Evolutionary conservation across 2,888 invertebrate species (phyloP).

Genomic region (Scaptomyza tumidula): DNA sequence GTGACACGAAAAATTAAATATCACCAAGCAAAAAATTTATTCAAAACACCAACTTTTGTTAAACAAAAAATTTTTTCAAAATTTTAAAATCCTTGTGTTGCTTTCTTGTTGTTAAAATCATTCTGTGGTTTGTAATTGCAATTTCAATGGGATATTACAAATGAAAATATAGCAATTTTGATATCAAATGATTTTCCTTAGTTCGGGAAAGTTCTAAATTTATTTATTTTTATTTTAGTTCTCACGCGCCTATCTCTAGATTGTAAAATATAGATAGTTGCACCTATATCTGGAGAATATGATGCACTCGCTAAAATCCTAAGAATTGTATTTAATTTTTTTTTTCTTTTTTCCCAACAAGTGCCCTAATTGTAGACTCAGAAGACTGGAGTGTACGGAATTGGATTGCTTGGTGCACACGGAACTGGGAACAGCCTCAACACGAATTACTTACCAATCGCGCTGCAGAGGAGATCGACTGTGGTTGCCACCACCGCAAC

Average conservation of each 20-base stretch:
- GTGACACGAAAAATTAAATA: conserved; percentile 3
- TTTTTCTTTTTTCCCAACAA: conserved; percentile 22
- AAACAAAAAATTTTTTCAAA: too few species aligned
- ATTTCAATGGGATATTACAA: too few species aligned
- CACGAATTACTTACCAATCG: conserved; percentile 81
- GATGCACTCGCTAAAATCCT: conserved; percentile 26
- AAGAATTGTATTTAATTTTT: conserved; percentile 21
- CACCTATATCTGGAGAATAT: too few species aligned
- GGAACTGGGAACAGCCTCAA: conserved; percentile 72
- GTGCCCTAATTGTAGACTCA: conserved; percentile 39
- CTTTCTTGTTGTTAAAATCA: too few species aligned
- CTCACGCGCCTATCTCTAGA: conserved; percentile 11
- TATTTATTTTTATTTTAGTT: too few species aligned
- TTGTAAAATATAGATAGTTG: background rate
- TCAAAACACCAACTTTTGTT: too few species aligned
- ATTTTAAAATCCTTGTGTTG: too few species aligned
- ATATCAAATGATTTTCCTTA: too few species aligned
- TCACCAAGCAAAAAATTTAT: background rate
- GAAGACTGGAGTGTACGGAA: conserved; percentile 17
- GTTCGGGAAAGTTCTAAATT: too few species aligned
- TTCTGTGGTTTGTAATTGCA: too few species aligned
- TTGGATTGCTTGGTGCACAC: conserved; percentile 28
- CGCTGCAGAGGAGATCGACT: conserved; percentile 81
- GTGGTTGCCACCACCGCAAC: conserved; percentile 75
- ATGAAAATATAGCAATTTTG: too few species aligned